phyloP scores from a whole-genome alignment of 2,113 vertebrate genomes.

The Vulpes ferrilata region DNA sequence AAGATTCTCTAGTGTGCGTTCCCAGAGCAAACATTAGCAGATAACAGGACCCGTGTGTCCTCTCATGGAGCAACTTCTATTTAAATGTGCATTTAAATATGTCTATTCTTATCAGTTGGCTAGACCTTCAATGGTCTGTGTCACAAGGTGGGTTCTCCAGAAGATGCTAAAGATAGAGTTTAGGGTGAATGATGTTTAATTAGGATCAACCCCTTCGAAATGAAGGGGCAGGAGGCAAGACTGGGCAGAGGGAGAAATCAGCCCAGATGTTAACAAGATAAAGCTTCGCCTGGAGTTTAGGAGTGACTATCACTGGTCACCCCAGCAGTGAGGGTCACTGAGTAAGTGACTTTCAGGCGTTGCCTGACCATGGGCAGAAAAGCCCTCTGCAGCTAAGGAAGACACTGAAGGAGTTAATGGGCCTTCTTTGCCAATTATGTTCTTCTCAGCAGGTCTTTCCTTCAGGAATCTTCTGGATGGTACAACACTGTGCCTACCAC shows the following conservation, averaged over 20 bases:
- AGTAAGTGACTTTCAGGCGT: rapidly evolving
- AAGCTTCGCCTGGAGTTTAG: no score
- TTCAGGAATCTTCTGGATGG: background rate
- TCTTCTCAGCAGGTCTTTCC: background rate
- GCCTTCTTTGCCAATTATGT: background rate
- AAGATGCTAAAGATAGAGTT: background rate
- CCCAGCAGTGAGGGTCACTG: rapidly evolving
- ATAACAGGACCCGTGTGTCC: background rate
- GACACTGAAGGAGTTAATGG: background rate
- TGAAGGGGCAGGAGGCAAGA: background rate
- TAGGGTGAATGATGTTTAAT: background rate
- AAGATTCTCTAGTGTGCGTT: background rate
- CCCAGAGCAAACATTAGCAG: no score
- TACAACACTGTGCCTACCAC: rapidly evolving
- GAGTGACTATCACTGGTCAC: background rate
- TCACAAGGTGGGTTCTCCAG: background rate
- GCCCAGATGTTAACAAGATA: rapidly evolving
- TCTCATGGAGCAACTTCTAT: background rate
- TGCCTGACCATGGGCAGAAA: rapidly evolving
- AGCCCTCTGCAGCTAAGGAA: background rate
- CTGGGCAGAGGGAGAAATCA: background rate
- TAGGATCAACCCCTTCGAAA: background rate
- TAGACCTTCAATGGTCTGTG: background rate
- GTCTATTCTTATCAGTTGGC: no score
- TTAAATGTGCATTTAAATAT: background rate